Base-by-base conservation (phyloP, 2,888 invertebrate species). In the Chrysina gloriosa region DNA sequence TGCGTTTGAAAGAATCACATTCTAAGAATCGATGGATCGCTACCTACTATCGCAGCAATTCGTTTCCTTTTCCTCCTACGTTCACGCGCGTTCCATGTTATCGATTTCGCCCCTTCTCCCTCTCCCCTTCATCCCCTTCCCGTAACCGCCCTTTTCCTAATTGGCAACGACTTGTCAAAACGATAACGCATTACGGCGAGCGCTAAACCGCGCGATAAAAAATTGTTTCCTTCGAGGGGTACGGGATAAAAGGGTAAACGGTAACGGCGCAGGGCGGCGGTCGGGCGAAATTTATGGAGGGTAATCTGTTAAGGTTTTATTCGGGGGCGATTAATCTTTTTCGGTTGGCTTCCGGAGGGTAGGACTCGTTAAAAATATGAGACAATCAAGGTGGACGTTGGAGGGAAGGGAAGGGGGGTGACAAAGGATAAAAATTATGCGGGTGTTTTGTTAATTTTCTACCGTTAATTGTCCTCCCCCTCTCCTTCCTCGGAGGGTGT, bases 221-320 rank as follows among this genome's bases (percentile, higher is more conserved):
- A 48, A 52, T 27, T 27, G 19, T 16, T 42, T 42, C 42, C 42
- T 42, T n/a, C n/a, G n/a, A n/a, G n/a, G n/a, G n/a, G n/a, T n/a
- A n/a, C n/a, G n/a, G n/a, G n/a, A n/a, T 14, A 14, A 14, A 42
- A 42, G 19, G 42, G 42, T 42, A 16, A 14, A 42, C 36, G 36
- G 1, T 14, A 3, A n/a, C n/a, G 11, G n/a, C 36, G 3, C 2
- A 9, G 3, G 48, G n/a, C 25, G 25, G 48, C 4, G 48, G 21
- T 11, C 9, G 25, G 9, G 11, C n/a, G n/a, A 14, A 52, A 52
- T 52, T 52, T 52, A 52, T 52, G 50, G 16, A 52, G 29, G 27
- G 27, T 29, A 52, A 52, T 52, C 29, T 52, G 50, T 52, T 52
- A 52, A n/a, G 29, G 29, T 52, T 52, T 52, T 29, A 52, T 29